These are phyloP conservation scores for Hartigia nigra DNA, from an alignment of 2,888 invertebrate species.

Conservation along the genomic window DNA sequence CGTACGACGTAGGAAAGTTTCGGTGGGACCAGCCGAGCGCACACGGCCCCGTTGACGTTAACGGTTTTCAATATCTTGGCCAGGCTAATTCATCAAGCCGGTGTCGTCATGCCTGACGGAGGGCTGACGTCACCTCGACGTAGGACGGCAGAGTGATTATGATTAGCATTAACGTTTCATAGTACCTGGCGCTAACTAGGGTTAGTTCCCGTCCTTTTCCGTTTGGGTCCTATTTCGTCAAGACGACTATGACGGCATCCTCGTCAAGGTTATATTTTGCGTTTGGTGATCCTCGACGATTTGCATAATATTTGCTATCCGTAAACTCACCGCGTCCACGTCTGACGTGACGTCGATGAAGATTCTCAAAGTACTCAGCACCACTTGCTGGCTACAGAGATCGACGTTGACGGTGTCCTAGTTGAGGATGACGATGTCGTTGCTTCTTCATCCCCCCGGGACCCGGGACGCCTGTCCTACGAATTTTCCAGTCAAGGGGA, in stretches of 20 bases:
- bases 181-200: conserved; percentile 51
- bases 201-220: conserved; percentile 42
- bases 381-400: background rate
- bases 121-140: conserved; percentile 51
- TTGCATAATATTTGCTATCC: conserved; percentile 46
- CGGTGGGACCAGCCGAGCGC: background rate
- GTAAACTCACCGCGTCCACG: conserved; percentile 22
- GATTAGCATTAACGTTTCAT: conserved; percentile 62
- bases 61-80: conserved; percentile 28
- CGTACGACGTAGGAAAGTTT: conserved; percentile 12
- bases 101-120: conserved; percentile 48
- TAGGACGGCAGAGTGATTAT: conserved; percentile 49
- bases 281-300: conserved; percentile 48
- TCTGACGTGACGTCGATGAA: background rate
- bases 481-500: conserved; percentile 55
- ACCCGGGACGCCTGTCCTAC: conserved; percentile 36
- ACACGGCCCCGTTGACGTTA: conserved; percentile 8
- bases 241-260: conserved; percentile 34
- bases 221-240: conserved; percentile 14
- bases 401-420: background rate
- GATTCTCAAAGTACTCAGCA: background rate
- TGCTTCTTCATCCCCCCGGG: background rate
- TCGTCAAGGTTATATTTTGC: conserved; percentile 47
- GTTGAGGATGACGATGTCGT: background rate
- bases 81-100: conserved; percentile 52